Base-by-base conservation (phyloP, 2,888 invertebrate genomes). In the Rotaria magnacalcarata region DNA sequence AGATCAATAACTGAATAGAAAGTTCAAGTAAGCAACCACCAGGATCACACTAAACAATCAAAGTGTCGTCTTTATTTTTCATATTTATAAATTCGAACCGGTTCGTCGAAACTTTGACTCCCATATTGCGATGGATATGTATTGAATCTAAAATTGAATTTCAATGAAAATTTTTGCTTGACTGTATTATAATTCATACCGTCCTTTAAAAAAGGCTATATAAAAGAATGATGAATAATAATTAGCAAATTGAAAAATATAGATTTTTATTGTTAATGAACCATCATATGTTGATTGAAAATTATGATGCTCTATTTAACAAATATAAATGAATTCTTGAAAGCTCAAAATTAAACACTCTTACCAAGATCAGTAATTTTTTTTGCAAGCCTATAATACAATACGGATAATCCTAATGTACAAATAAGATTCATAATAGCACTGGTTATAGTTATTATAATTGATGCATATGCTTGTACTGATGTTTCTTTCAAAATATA, bases 1-100 rank as follows among this genome's bases (percentile, higher is more conserved):
- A 96, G 89, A 97, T 96, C 58, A 94, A 95, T 87, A 97, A 92
- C 90, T 97, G 97, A 89, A 97, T 96, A 87, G 95, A 95, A 8
- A 96, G 92, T 91, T 96, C 96, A 88, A 95, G 93, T 75, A 96
- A 92, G 89, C 96, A 96, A 14, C 96, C 96, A 24, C 95, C 96
- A 0, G 95, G 94, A 3, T 95, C 94, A 90, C 96, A 96, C 86
- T 86, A 88, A 54, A 54, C 4, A 54, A 54, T 54, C 3, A 1
- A 54, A n/a, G n/a, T n/a, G n/a, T n/a, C n/a, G n/a, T n/a, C n/a
- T n/a, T n/a, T n/a, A n/a, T n/a, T n/a, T n/a, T n/a, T n/a, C n/a
- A n/a, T n/a, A n/a, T n/a, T n/a, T n/a, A n/a, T n/a, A n/a, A n/a
- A n/a, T n/a, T n/a, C 0, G 21, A 19, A 52, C 21, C 21, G 3